Conservation (phyloP, 2,113 vertebrate genomes). For the Setophaga kirtlandii region DNA sequence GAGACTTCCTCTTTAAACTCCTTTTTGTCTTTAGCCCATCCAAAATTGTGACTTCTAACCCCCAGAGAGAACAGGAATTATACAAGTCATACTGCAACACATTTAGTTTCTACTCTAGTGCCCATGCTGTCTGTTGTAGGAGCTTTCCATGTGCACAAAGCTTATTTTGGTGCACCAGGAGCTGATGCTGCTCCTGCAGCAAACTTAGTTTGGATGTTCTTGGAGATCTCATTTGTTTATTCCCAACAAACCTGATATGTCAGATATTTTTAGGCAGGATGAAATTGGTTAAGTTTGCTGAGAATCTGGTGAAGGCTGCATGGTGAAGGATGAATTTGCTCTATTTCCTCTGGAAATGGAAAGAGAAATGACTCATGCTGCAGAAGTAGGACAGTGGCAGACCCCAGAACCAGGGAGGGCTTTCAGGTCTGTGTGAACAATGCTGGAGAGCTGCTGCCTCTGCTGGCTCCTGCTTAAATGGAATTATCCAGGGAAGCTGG, state of each 20-base stretch:
- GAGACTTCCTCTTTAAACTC: not conserved
- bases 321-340: not conserved
- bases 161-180: not conserved
- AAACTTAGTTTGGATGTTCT: not conserved
- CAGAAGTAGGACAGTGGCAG: not conserved
- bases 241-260: not conserved
- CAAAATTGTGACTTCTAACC: not conserved
- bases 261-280: conserved; percentile 39
- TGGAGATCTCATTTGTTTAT: conserved; percentile 46
- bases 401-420: not conserved
- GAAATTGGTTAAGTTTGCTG: not conserved
- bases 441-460: not conserved
- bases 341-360: not conserved
- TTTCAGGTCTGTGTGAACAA: not conserved
- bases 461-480: not conserved
- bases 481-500: not conserved
- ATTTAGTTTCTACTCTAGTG: not conserved
- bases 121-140: not conserved
- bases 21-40: not conserved
- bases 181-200: not conserved
- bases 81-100: not conserved
- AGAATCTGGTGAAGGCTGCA: not conserved
- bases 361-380: not conserved
- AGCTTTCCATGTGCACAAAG: not conserved
- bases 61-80: not conserved